phyloP scores from a whole-genome alignment of 2,113 vertebrate genomes.

The Plectropomus leopardus region DNA sequence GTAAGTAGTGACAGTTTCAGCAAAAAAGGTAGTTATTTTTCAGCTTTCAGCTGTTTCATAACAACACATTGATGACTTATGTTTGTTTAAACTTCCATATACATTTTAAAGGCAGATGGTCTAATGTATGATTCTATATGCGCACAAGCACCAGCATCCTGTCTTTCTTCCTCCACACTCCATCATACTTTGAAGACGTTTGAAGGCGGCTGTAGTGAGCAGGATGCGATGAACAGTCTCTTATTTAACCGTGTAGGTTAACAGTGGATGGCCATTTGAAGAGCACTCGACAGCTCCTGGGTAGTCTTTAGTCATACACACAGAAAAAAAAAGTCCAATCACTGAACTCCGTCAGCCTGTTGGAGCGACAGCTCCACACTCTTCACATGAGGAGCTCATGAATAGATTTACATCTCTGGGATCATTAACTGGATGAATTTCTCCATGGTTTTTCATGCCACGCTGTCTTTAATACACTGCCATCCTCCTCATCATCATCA shows the following conservation, averaged over 20 bases:
- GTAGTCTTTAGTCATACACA: constrained; percentile 56
- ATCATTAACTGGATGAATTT: constrained; percentile 45
- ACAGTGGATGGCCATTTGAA: constrained; percentile 30
- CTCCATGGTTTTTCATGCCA: background rate
- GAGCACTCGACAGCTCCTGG: constrained; percentile 51
- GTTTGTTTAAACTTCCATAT: background rate
- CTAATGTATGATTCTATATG: background rate
- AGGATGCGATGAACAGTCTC: constrained; percentile 26
- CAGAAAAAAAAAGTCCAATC: constrained; percentile 46
- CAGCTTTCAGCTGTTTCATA: no score
- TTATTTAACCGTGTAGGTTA: constrained; percentile 39
- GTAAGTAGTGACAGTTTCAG: no score
- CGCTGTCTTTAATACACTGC: background rate
- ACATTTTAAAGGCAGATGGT: background rate
- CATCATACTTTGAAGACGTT: background rate
- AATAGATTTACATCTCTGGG: constrained; percentile 63
- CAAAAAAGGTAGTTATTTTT: no score
- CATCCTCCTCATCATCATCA: background rate
- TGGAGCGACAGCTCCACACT: constrained; percentile 19
- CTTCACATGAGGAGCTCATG: constrained; percentile 60
- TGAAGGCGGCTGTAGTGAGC: background rate
- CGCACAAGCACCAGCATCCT: constrained; percentile 8
- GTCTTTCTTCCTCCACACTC: background rate
- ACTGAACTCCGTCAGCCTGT: constrained; percentile 29
- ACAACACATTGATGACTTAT: background rate